Evolutionary conservation across 2,113 vertebrate genomes (phyloP), one percentile per base, ranked within the genome.

Genomic region (Tychaedon coryphoeus): DNA sequence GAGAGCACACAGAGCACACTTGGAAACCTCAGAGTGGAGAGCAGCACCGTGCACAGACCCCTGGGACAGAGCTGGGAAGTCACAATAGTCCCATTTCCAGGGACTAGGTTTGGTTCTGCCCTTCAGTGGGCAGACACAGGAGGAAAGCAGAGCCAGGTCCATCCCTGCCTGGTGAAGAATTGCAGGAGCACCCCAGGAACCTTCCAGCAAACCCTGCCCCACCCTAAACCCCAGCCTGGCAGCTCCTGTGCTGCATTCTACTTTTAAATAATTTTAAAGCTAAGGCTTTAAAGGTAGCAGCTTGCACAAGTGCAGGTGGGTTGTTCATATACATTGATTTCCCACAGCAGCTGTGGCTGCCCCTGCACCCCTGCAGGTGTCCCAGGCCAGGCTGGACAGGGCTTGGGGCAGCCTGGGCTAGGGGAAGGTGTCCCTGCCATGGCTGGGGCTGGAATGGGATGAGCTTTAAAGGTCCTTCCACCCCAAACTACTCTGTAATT

Each of bases 91-190:
- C 83, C 60, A 6, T 33, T 12, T 8, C 1, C 26, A 28, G 38
- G 0, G 16, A n/a, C 67, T 40, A 40, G 50, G 54, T 40, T 71
- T 45, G 26, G 25, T 26, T 57, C 85, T 57, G 48, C 8, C 50
- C 64, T 34, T 50, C 10, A 1, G 12, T 34, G 38, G n/a, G 38
- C 29, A 87, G 24, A n/a, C n/a, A n/a, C 14, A 3, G 1, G 8
- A 3, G 5, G 38, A 11, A 50, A 62, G 42, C 1, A 0, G 38
- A 62, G 50, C 25, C 1, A 23, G 13, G 8, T 53, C 75, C 54
- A 43, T 13, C 18, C n/a, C 11, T 8, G 1, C 13, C 38, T 31
- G 72, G 23, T 0, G 7, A n/a, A 42, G 57, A 0, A 0, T 8
- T 1, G 76, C n/a, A 31, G 57, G 29, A 69, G 12, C 15, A 51